A percentile compares a stretch with the other conserved stretches of the same genome.
phyloP scores from a whole-genome alignment of 2,113 vertebrate genomes.

The Strix uralensis region DNA sequence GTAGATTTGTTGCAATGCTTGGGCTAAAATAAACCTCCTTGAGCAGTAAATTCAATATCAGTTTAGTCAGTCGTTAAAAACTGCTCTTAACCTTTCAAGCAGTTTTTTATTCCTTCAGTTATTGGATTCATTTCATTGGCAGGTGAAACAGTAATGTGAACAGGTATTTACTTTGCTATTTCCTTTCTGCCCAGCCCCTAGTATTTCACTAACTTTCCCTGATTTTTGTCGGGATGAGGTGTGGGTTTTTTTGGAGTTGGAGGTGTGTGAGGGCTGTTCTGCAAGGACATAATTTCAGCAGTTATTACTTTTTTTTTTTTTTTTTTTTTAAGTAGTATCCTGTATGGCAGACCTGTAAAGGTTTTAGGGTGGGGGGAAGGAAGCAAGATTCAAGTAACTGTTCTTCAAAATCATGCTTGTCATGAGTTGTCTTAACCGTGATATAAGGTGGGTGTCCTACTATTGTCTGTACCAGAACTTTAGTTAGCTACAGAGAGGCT shows the following conservation, averaged over 20 bases:
- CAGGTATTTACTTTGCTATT: not conserved
- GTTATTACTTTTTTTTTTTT: not conserved
- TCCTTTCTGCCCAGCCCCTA: not conserved
- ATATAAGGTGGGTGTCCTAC: not conserved
- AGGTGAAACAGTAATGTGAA: not conserved
- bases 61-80: not conserved
- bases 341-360: not conserved
- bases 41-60: not conserved
- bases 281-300: not conserved
- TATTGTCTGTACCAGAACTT: not conserved
- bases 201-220: not conserved
- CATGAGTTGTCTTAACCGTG: not conserved
- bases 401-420: not conserved
- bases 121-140: not conserved
- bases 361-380: not conserved
- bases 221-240: not conserved
- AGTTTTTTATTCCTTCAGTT: not conserved
- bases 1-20: not conserved
- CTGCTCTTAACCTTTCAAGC: not conserved
- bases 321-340: not conserved
- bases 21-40: not conserved
- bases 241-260: not conserved
- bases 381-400: not conserved
- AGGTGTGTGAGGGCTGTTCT: not conserved
- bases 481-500: not conserved